Percentiles rank a stretch among this genome's conserved stretches.
Evolutionary conservation across 2,888 invertebrate species (phyloP).

Genomic region (Argyresthia goedartella): DNA sequence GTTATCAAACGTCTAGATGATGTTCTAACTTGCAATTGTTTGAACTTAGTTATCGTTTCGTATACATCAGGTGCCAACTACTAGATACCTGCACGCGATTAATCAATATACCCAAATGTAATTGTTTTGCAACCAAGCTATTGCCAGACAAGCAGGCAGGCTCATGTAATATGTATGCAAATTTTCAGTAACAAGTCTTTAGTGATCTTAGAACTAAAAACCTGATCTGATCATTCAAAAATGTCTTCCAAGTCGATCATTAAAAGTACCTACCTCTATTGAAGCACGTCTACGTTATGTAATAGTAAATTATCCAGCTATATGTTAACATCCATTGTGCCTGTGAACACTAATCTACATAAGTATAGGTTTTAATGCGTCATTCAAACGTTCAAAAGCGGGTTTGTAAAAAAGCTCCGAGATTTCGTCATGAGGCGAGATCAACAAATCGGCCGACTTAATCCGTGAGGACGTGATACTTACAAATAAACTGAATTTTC

Average conservation of each 20-base stretch:
- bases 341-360: slow-evolving; percentile 57
- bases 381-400: slow-evolving; percentile 46
- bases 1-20: too few relatives aligned
- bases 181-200: not conserved
- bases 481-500: slow-evolving; percentile 39
- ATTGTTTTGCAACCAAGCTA: too few relatives aligned
- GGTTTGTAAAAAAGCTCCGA: slow-evolving; percentile 44
- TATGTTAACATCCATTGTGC: slow-evolving; percentile 61
- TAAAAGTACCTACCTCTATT: too few relatives aligned
- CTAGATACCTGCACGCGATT: too few relatives aligned
- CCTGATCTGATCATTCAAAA: not conserved
- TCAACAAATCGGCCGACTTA: not conserved
- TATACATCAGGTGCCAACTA: too few relatives aligned
- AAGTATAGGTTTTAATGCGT: slow-evolving; percentile 69
- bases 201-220: not conserved
- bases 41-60: too few relatives aligned
- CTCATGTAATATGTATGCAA: not conserved
- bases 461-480: slow-evolving; percentile 13
- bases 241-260: too few relatives aligned
- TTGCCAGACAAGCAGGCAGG: too few relatives aligned
- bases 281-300: not conserved
- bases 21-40: too few relatives aligned
- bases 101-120: too few relatives aligned
- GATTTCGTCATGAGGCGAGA: slow-evolving; percentile 36
- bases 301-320: slow-evolving; percentile 42